These are phyloP conservation scores for Aselliscus stoliczkanus DNA, from an alignment of 2,797 vertebrate genomes.

Conservation along the genomic window DNA sequence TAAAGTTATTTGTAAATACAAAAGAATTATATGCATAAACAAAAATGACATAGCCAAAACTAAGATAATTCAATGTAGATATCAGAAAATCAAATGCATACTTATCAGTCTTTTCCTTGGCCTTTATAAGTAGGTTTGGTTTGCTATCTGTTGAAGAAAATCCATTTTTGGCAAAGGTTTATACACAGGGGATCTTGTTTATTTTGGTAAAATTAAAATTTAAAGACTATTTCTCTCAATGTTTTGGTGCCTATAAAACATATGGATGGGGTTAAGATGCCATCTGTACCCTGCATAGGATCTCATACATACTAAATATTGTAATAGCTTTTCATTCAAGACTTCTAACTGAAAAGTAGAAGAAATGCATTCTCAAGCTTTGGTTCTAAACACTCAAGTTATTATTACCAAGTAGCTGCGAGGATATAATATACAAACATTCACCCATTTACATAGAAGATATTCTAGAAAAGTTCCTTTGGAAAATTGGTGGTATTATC, in stretches of 20 bases:
- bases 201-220: constrained; percentile 77
- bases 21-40: neutral
- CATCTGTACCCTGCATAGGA: constrained; percentile 61
- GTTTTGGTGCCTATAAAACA: constrained; percentile 55
- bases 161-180: constrained; percentile 58
- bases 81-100: constrained; percentile 28
- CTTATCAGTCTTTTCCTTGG: constrained; percentile 58
- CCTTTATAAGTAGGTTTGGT: constrained; percentile 63
- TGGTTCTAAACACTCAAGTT: neutral
- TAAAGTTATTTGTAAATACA: neutral
- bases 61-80: constrained; percentile 55
- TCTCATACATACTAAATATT: constrained; percentile 51
- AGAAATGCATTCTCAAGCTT: neutral
- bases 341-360: neutral
- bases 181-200: constrained; percentile 52
- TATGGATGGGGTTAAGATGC: constrained; percentile 51
- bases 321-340: constrained; percentile 16
- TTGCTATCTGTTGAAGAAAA: constrained; percentile 58
- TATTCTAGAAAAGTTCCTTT: neutral
- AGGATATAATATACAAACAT: constrained; percentile 27
- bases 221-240: constrained; percentile 70
- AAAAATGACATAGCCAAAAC: constrained; percentile 49
- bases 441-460: neutral
- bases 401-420: neutral
- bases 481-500: neutral